phyloP scores from a whole-genome alignment of 2,113 vertebrate genomes.

The Cathartes aura region DNA sequence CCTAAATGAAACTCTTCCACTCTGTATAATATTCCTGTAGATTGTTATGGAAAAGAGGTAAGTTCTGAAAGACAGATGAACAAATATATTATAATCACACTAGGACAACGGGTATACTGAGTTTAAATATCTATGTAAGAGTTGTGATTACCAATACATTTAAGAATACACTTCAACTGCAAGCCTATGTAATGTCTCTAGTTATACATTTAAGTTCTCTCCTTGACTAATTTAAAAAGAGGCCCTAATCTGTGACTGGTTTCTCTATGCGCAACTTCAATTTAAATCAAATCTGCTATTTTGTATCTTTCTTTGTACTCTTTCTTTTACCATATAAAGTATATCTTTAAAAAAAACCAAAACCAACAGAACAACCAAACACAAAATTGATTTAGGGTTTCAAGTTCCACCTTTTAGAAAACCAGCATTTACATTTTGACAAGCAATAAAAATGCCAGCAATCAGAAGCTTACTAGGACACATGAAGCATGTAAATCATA shows the following conservation, averaged over 20 bases:
- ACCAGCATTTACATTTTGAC: not conserved
- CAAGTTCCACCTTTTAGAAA: not conserved
- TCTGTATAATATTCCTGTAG: not conserved
- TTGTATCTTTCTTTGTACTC: not conserved
- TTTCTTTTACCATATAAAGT: not conserved
- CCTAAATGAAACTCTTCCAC: not conserved
- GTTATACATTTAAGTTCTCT: not conserved
- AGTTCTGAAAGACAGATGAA: not conserved
- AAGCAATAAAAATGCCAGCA: not conserved
- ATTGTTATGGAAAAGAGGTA: not conserved
- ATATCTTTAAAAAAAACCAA: not conserved
- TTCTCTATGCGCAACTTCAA: not conserved
- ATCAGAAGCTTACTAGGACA: not conserved
- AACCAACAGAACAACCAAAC: no score
- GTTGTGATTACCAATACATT: fast-evolving
- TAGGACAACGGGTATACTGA: not conserved
- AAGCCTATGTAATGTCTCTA: fast-evolving
- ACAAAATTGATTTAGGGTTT: not conserved
- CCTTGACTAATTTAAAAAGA: not conserved
- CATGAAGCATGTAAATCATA: not conserved
- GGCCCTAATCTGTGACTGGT: not conserved
- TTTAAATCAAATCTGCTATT: not conserved
- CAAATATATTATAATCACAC: not conserved
- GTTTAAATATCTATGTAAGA: not conserved
- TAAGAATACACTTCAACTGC: not conserved